Conservation (phyloP, 2,888 invertebrate genomes). For the Adineta ricciae region DNA sequence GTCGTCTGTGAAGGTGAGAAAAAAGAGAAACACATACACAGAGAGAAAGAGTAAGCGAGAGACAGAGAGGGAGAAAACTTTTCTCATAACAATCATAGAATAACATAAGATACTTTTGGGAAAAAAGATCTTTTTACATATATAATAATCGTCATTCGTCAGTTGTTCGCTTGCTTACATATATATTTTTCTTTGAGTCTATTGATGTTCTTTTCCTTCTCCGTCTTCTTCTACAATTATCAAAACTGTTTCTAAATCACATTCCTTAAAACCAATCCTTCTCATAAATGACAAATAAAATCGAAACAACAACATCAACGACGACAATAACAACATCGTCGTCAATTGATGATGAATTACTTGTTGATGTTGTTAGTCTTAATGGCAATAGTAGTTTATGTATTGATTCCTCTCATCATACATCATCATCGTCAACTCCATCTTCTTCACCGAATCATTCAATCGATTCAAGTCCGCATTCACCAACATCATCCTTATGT, state of each 20-base stretch:
- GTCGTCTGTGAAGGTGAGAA: background rate
- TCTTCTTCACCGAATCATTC: background rate
- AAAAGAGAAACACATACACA: background rate
- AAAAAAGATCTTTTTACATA: constrained; percentile 7
- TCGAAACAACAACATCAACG: background rate
- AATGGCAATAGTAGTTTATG: constrained; percentile 9
- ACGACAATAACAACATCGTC: background rate
- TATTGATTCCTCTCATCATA: background rate
- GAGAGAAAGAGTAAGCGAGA: background rate
- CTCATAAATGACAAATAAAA: background rate
- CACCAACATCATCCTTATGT: background rate
- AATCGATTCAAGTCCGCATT: background rate
- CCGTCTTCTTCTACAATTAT: background rate
- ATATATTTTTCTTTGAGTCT: background rate
- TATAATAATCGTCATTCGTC: background rate
- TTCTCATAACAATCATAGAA: constrained; percentile 15
- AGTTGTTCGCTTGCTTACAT: background rate
- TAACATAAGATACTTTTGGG: constrained; percentile 5
- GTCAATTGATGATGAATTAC: background rate
- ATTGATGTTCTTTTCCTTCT: background rate
- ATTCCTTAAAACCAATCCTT: background rate
- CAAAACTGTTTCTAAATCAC: background rate
- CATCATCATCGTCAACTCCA: background rate
- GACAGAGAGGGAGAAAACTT: background rate
- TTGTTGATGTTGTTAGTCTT: background rate